A percentile compares a stretch with the other conserved stretches of the same genome.
Conservation (phyloP, 2,113 vertebrate species). For the Siphamia tubifer region DNA sequence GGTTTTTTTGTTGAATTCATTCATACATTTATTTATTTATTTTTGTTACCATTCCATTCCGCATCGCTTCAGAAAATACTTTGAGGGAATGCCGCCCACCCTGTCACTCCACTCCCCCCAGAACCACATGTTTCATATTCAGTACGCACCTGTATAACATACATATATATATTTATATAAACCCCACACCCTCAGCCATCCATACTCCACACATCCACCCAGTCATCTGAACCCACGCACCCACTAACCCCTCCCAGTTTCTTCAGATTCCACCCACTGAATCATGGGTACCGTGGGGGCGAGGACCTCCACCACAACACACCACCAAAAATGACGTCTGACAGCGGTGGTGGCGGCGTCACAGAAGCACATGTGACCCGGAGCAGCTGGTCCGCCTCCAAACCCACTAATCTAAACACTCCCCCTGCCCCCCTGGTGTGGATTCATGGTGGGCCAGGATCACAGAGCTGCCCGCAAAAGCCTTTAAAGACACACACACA, state of each 20-base stretch:
- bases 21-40: not conserved
- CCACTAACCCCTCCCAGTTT: slow-evolving; percentile 63
- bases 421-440: slow-evolving; percentile 16
- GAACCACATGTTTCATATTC: slow-evolving; percentile 19
- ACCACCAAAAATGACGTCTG: slow-evolving; percentile 4
- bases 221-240: slow-evolving; percentile 47
- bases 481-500: not conserved
- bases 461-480: slow-evolving; percentile 2
- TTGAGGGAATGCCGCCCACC: slow-evolving; percentile 63
- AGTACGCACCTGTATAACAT: slow-evolving; percentile 3
- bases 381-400: slow-evolving; percentile 31
- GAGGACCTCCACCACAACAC: not conserved
- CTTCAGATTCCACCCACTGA: slow-evolving; percentile 50
- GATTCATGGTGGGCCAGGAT: not conserved
- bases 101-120: slow-evolving; percentile 30
- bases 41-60: slow-evolving; percentile 52
- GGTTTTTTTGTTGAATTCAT: not conserved
- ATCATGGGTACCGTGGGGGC: no score
- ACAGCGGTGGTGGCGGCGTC: slow-evolving; percentile 17
- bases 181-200: slow-evolving; percentile 42
- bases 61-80: slow-evolving; percentile 44
- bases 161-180: not conserved
- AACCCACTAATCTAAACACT: slow-evolving; percentile 40
- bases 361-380: not conserved
- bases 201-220: slow-evolving; percentile 41